A percentile compares a stretch with the other conserved stretches of the same genome.
These are phyloP conservation scores for Campoletis sonorensis DNA, from an alignment of 1,140 invertebrate genomes.

Conservation along the genomic window DNA sequence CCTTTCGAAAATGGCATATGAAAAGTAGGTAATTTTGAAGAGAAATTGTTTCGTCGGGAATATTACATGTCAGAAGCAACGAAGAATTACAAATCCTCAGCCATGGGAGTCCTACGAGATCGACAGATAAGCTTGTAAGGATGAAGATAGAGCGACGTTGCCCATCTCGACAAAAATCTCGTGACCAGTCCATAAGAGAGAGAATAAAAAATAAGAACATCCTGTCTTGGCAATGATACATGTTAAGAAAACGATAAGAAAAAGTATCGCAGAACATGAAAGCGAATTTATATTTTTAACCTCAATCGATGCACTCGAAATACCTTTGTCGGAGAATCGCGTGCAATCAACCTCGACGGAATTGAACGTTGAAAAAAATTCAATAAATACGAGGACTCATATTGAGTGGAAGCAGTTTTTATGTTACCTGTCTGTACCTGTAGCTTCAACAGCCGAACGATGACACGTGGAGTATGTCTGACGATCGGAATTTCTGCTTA, in stretches of 20 bases:
- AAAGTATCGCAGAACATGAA: background rate
- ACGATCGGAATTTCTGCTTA: too few species aligned
- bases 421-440: too few species aligned
- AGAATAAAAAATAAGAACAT: background rate
- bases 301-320: background rate
- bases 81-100: background rate
- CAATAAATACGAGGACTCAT: background rate
- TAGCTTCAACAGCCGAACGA: too few species aligned
- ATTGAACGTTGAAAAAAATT: background rate
- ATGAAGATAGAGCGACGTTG: background rate
- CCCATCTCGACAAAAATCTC: background rate
- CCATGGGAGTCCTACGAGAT: background rate
- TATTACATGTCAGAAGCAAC: background rate
- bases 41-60: background rate
- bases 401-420: too few species aligned
- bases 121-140: background rate
- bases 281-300: background rate
- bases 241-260: background rate
- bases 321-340: background rate
- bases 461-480: too few species aligned
- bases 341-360: background rate
- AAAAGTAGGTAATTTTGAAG: too few species aligned
- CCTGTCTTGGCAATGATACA: background rate
- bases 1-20: too few species aligned
- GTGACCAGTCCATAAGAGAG: background rate